phyloP scores from a whole-genome alignment of 2,888 invertebrate species.

The Blastobasis lacticolella region DNA sequence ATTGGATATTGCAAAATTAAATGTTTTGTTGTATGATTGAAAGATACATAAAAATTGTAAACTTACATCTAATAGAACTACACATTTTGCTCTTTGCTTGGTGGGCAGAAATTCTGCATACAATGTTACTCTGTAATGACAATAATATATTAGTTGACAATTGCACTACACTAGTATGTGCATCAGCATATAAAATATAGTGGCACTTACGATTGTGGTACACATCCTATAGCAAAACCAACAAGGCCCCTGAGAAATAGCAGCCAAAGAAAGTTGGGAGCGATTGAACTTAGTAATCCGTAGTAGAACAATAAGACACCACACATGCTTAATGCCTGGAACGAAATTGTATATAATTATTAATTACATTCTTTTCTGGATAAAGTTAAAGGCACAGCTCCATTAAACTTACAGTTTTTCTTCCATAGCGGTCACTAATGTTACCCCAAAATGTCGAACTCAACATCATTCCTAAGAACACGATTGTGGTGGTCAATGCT shows the following conservation, averaged over 20 bases:
- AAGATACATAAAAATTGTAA: conserved; percentile 2
- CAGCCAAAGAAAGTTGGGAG: conserved; percentile 94
- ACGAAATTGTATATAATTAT: conserved; percentile 4
- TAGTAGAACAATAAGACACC: conserved; percentile 93
- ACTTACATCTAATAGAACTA: conserved; percentile 94
- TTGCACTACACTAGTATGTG: neutral
- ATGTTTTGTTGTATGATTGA: neutral
- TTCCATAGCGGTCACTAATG: conserved; percentile 92
- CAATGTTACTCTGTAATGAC: conserved; percentile 85
- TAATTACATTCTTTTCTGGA: no score
- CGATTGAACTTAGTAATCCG: conserved; percentile 90
- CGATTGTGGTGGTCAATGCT: conserved; percentile 94
- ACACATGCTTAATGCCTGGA: conserved; percentile 89
- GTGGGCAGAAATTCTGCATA: conserved; percentile 97
- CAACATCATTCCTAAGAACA: conserved; percentile 97
- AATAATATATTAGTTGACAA: neutral
- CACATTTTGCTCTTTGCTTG: conserved; percentile 94
- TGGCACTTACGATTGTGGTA: conserved; percentile 93
- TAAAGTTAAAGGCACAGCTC: no score
- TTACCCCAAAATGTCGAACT: conserved; percentile 97
- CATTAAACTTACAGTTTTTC: conserved; percentile 81
- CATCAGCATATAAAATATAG: neutral
- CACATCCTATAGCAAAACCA: conserved; percentile 97
- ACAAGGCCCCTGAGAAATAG: conserved; percentile 92
- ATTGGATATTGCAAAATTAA: neutral